phyloP scores from a whole-genome alignment of 2,797 vertebrate species.

The Otolemur crassicaudatus region DNA sequence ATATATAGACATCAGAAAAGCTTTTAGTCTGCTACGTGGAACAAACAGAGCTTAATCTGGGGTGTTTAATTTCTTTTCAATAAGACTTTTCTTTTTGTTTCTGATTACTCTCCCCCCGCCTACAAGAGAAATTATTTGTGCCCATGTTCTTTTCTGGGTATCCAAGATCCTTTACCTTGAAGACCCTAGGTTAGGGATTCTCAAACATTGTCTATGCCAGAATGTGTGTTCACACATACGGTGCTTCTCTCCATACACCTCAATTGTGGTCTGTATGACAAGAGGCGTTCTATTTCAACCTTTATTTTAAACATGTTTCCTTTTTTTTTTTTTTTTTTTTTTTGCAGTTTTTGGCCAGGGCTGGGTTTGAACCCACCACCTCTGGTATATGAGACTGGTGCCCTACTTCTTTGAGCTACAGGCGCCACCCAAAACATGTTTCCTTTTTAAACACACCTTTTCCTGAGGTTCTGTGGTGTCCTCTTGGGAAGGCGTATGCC shows the following conservation, averaged over 20 bases:
- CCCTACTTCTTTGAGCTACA: no score
- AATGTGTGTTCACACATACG: neutral
- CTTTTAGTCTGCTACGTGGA: neutral
- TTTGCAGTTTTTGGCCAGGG: no score
- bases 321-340: no score
- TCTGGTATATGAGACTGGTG: no score
- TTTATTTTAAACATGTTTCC: constrained; percentile 10
- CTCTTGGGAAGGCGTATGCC: neutral
- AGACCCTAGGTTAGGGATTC: neutral
- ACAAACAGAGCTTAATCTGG: neutral
- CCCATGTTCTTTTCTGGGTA: neutral
- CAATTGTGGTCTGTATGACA: neutral
- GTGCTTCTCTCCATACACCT: neutral
- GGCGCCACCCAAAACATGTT: no score
- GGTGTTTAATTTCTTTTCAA: neutral
- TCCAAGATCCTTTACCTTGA: neutral
- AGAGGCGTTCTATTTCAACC: neutral
- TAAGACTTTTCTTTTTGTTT: constrained; percentile 1
- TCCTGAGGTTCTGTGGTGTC: neutral
- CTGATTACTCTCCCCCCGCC: neutral
- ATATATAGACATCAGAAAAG: neutral
- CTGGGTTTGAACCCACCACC: no score
- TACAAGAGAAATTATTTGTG: neutral
- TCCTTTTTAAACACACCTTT: neutral
- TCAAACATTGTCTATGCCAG: neutral